Conservation (phyloP, 2,113 vertebrate genomes). For the Tretioscincus oriximinensis region DNA sequence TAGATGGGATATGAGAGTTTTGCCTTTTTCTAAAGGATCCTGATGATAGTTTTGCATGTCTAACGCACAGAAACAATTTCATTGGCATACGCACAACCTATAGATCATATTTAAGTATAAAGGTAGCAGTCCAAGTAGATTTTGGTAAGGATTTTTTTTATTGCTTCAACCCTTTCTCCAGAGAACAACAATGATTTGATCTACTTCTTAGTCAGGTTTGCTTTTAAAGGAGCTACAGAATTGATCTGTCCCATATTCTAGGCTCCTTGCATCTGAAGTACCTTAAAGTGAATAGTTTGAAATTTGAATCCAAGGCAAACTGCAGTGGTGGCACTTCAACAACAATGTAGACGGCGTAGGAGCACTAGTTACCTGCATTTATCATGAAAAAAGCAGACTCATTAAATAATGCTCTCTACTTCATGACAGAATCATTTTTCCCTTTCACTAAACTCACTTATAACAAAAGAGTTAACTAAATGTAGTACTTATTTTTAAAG, state of each 20-base stretch:
- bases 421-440: neutral
- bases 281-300: slow-evolving; percentile 15
- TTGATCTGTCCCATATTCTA: slow-evolving; percentile 4
- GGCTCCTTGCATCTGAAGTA: slow-evolving; percentile 3
- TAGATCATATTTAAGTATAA: neutral
- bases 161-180: neutral
- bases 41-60: too few species aligned
- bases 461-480: slow-evolving; percentile 13
- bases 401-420: slow-evolving; percentile 18
- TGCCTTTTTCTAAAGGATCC: too few species aligned
- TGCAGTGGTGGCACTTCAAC: slow-evolving; percentile 5
- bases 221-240: neutral
- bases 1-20: too few species aligned
- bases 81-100: too few species aligned
- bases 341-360: slow-evolving; percentile 26
- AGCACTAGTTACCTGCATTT: slow-evolving; percentile 1
- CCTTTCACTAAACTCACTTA: neutral
- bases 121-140: neutral
- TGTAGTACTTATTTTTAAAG: slow-evolving; percentile 9
- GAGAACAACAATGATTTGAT: neutral
- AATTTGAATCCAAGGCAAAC: slow-evolving; percentile 6
- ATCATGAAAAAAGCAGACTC: slow-evolving; percentile 5
- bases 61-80: too few species aligned
- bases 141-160: neutral
- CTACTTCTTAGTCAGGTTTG: neutral